phyloP scores from a whole-genome alignment of 2,888 invertebrate genomes.

The Stictocephala bisonia region DNA sequence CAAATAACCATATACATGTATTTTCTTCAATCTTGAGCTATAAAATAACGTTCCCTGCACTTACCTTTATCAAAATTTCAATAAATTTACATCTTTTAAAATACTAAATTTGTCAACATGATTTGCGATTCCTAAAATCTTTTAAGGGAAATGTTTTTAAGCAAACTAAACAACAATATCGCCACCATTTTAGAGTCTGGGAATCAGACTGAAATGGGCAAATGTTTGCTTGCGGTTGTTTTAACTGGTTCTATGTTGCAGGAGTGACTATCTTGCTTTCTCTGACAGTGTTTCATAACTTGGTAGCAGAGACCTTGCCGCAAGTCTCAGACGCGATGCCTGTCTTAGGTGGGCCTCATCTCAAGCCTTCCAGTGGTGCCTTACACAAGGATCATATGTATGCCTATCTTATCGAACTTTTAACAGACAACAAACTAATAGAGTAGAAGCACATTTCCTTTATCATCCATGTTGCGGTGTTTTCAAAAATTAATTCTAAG shows the following conservation, averaged over 20 bases:
- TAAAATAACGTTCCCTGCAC: too few species aligned
- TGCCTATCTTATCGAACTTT: too few species aligned
- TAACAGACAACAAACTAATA: too few species aligned
- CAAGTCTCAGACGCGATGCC: slow-evolving; percentile 99
- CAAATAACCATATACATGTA: too few species aligned
- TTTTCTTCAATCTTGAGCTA: too few species aligned
- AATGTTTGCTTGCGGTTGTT: not conserved
- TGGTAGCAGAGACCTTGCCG: slow-evolving; percentile 99
- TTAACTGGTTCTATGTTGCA: slow-evolving; percentile 75
- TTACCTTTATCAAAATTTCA: not conserved
- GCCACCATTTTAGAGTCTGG: too few species aligned
- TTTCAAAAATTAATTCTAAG: too few species aligned
- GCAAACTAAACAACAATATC: slow-evolving; percentile 30
- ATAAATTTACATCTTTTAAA: not conserved
- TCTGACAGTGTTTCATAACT: slow-evolving; percentile 99
- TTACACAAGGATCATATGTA: too few species aligned
- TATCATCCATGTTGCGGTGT: too few species aligned
- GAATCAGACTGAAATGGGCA: not conserved
- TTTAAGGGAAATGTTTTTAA: too few species aligned
- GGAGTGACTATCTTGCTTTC: slow-evolving; percentile 99
- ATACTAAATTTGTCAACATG: not conserved
- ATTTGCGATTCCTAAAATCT: too few species aligned
- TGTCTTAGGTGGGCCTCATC: slow-evolving; percentile 83
- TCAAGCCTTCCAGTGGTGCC: slow-evolving; percentile 21
- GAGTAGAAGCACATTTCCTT: too few species aligned